phyloP scores from a whole-genome alignment of 2,797 vertebrate species.

The Catharus ustulatus region DNA sequence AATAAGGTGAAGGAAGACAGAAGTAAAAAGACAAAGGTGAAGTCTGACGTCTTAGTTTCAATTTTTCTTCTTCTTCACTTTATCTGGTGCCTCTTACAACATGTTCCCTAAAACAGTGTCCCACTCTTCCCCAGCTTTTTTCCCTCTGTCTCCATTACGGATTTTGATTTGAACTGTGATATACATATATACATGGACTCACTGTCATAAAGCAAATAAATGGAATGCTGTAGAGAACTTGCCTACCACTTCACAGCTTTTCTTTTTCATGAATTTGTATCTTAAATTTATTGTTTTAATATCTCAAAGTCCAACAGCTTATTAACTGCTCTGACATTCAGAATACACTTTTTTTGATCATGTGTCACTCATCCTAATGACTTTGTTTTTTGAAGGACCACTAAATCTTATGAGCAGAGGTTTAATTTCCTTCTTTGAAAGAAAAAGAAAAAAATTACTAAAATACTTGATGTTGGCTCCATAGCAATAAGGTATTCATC shows the following conservation, averaged over 20 bases:
- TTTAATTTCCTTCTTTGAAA: slow-evolving; percentile 76
- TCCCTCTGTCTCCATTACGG: neutral
- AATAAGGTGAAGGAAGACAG: neutral
- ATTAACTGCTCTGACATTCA: slow-evolving; percentile 68
- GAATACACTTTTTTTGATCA: slow-evolving; percentile 67
- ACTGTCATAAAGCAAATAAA: slow-evolving; percentile 41
- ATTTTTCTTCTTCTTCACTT: neutral
- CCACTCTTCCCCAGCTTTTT: neutral
- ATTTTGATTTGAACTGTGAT: slow-evolving; percentile 42
- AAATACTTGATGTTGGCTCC: slow-evolving; percentile 62
- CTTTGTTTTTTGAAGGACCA: slow-evolving; percentile 72
- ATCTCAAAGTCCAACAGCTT: slow-evolving; percentile 75
- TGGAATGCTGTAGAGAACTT: slow-evolving; percentile 4
- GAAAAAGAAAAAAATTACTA: slow-evolving; percentile 60
- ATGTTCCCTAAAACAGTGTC: neutral
- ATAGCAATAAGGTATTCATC: slow-evolving; percentile 72
- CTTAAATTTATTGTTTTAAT: slow-evolving; percentile 78
- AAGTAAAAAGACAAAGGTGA: neutral
- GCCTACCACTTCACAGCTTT: slow-evolving; percentile 30
- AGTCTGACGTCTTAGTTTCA: neutral
- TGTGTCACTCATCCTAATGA: slow-evolving; percentile 72
- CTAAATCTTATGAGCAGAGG: slow-evolving; percentile 70
- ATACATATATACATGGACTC: neutral
- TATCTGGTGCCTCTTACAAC: neutral
- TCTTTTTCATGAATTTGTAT: slow-evolving; percentile 62